phyloP scores from a whole-genome alignment of 1,140 invertebrate species.

The Heliconius eleuchia region DNA sequence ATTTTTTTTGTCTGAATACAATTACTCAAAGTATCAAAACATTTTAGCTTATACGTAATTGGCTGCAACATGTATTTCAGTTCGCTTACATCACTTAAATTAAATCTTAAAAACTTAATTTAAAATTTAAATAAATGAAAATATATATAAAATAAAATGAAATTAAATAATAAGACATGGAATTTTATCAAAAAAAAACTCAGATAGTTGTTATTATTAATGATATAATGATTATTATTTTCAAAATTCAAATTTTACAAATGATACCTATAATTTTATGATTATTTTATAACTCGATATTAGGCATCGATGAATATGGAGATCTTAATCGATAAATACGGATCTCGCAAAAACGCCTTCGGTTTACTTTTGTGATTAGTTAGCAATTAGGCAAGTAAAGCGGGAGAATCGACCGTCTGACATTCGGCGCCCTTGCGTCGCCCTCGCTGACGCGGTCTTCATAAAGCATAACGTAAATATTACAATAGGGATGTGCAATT shows the following conservation, averaged over 20 bases:
- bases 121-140: too few species aligned
- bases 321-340: constrained; percentile 26
- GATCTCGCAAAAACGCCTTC: constrained; percentile 29
- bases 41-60: neutral
- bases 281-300: neutral
- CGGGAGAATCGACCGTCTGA: constrained; percentile 69
- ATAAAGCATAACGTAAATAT: constrained; percentile 38
- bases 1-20: neutral
- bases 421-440: constrained; percentile 65
- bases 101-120: too few species aligned
- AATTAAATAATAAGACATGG: neutral
- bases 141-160: neutral
- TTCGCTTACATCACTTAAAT: too few species aligned
- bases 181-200: neutral
- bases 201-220: neutral
- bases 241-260: neutral
- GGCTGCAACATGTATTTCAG: neutral
- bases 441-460: constrained; percentile 42
- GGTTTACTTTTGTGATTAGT: constrained; percentile 53
- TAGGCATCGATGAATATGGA: constrained; percentile 6
- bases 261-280: constrained; percentile 8
- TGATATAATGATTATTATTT: neutral
- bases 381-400: constrained; percentile 63
- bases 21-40: neutral
- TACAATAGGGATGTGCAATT: constrained; percentile 33